Conservation (phyloP, 2,888 invertebrate species). For the Microctonus brassicae region DNA sequence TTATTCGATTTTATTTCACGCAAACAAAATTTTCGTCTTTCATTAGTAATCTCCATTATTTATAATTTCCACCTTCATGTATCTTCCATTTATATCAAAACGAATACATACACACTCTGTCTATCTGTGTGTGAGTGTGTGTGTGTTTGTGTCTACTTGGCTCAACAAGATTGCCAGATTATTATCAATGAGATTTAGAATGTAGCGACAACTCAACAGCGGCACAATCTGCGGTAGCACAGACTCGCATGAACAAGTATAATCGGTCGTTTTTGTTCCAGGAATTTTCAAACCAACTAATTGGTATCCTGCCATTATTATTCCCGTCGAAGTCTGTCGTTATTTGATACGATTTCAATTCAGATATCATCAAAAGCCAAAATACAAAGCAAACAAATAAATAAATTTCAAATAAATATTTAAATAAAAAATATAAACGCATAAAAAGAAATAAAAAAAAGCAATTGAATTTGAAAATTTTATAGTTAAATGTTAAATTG, state of each 20-base stretch:
- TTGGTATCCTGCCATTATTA: slow-evolving; percentile 45
- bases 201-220: slow-evolving; percentile 37
- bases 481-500: slow-evolving; percentile 8
- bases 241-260: slow-evolving; percentile 31
- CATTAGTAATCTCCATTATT: slow-evolving; percentile 2
- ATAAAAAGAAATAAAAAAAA: neutral
- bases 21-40: slow-evolving; percentile 1
- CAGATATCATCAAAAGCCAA: neutral
- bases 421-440: neutral
- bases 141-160: too few relatives aligned
- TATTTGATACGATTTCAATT: slow-evolving; percentile 23
- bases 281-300: slow-evolving; percentile 51
- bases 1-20: slow-evolving; percentile 5
- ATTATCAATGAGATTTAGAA: slow-evolving; percentile 55
- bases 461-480: neutral
- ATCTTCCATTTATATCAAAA: slow-evolving; percentile 30
- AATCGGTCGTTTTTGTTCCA: slow-evolving; percentile 48
- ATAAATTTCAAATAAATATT: too few relatives aligned
- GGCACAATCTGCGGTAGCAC: slow-evolving; percentile 54
- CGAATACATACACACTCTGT: slow-evolving; percentile 5
- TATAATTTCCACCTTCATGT: slow-evolving; percentile 4
- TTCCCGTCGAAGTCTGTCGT: slow-evolving; percentile 7
- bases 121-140: neutral
- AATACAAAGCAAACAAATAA: too few relatives aligned
- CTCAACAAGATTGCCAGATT: slow-evolving; percentile 41